Evolutionary conservation across 2,113 vertebrate genomes (phyloP), one percentile per base, ranked within the genome.

Genomic region (Pseudorhombus dupliciocellatus): DNA sequence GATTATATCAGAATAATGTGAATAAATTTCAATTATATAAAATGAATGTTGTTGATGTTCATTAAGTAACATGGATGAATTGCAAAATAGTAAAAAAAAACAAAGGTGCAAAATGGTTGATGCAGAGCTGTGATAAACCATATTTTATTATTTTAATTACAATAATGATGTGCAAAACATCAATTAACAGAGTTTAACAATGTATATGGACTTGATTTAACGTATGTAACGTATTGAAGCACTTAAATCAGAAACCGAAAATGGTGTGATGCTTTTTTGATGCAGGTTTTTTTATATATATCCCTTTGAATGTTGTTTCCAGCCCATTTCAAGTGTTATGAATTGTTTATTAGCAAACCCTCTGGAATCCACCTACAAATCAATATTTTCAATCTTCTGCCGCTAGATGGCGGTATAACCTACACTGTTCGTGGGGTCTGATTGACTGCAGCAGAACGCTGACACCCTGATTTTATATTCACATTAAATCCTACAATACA

Each of bases 361-460:
- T 16, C 42, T 18, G 34, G 42, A 46, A 18, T 46, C 42, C 42
- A 46, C 18, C 4, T 46, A 5, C 1, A 57, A 11, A 31, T 31
- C 3, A 2, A 58, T 4, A 11, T 2, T 58, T 56, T 53, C 7
- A 58, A 15, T 2, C 4, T 37, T 48, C 0, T 25, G 21, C 67
- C 82, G 3, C 82, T 70, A 83, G 84, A 18, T 81, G 80, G 79
- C 74, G 73, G 63, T 62, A 71, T 15, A 72, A 46, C 25, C 12
- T 52, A n/a, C 50, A 44, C 15, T 54, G 2, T 11, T 7, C 22
- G 4, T 64, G 40, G 12, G 9, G 26, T 12, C 4, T 57, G 2
- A 59, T n/a, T 4, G n/a, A 14, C 16, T n/a, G 11, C 20, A 46
- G 42, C 6, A 46, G 15, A 46, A 6, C 16, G 0, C 16, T 46